These are phyloP conservation scores for Knipowitschia caucasica DNA, from an alignment of 2,797 vertebrate species.

Conservation along the genomic window DNA sequence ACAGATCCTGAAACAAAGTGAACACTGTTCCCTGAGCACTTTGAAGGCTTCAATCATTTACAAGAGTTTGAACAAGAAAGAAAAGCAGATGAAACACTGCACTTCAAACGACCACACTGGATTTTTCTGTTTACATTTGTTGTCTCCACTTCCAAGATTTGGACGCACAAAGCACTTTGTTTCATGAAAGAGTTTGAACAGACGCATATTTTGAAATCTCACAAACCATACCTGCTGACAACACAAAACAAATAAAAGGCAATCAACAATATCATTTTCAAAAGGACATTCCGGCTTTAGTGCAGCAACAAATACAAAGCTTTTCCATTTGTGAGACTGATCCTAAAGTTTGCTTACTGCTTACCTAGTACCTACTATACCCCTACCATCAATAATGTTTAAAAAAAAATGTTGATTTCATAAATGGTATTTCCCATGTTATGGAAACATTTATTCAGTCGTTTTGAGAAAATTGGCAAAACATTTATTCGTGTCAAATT, in stretches of 20 bases:
- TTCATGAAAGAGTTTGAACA: constrained; percentile 18
- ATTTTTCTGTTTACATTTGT: constrained; percentile 6
- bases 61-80: constrained; percentile 2
- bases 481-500: no score
- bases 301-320: background rate
- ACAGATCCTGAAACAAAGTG: constrained; percentile 9
- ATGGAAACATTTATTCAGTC: no score
- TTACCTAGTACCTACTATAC: background rate
- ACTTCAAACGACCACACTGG: constrained; percentile 9
- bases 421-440: no score
- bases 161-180: constrained; percentile 7
- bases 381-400: no score
- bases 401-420: no score
- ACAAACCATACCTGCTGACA: constrained; percentile 17
- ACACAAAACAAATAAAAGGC: background rate
- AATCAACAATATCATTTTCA: background rate
- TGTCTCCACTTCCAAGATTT: constrained; percentile 16
- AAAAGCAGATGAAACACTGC: background rate
- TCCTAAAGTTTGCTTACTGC: background rate
- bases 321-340: background rate
- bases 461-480: no score
- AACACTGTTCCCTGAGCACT: background rate
- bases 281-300: background rate
- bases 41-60: constrained; percentile 4
- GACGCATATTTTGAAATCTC: constrained; percentile 10